Evolutionary conservation across 30 jellyfish, hydroid and myxozoan genomes (phyloP), one percentile per base, ranked within the genome.

Genomic region (Aurelia coerulea): DNA sequence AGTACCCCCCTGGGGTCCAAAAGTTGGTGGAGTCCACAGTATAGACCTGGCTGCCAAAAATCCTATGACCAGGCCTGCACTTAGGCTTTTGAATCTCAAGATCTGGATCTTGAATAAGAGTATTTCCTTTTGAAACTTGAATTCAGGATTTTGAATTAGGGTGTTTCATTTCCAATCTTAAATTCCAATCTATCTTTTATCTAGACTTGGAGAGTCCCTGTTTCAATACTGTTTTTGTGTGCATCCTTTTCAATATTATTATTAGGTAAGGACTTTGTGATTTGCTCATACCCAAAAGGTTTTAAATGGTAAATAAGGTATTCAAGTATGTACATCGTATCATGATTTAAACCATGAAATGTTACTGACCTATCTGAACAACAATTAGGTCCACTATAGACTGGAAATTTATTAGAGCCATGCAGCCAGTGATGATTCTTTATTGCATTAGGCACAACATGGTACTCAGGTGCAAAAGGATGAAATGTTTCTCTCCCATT

Each of bases 361-460:
- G 98, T 67, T 60, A 96, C 81, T 17, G 97, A 82, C 65, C 82
- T 80, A 39, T 87, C 97, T 14, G 99, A 96, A 69, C 99, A 96
- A 72, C 97, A 96, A 23, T 80, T 92, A 19, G 97, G 98, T 7
- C 99, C 99, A 67, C 88, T 67, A 33, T 37, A 63, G 14, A 88
- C 95, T 10, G 97, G 97, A 56, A 82, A 90, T 37, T 85, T 80
- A 69, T 82, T 96, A 39, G 95, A 93, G 65, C 90, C 79, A 89
- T 91, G 96, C 31, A 96, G 60, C 99, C 99, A 96, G 67, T 96
- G 91, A 34, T 77, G 74, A 5, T 73, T 29, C 32, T 74, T 71
- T 42, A 91, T 88, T 5, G 94, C 82, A 78, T 95, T 91, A 15
- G 97, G 98, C 9, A 88, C 88, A 9, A 96, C 37, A 72, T 91